These are phyloP conservation scores for Lagocephalus sceleratus DNA, from an alignment of 2,797 vertebrate species.

Conservation along the genomic window DNA sequence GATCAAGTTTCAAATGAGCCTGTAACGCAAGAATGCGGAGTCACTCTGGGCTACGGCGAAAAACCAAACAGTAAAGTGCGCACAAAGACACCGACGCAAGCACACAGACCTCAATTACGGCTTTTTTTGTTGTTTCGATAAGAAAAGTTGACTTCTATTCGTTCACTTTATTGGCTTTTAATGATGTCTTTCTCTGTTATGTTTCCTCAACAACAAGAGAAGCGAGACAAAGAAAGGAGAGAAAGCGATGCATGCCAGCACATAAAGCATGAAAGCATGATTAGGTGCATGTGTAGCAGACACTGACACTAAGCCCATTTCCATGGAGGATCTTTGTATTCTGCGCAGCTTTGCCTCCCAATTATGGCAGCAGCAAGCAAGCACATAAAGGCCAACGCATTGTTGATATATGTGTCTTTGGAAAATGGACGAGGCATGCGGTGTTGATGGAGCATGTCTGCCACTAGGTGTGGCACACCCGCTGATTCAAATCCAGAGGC, in stretches of 20 bases:
- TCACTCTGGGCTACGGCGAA: conserved; percentile 45
- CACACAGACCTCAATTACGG: conserved; percentile 4
- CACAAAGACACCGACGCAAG: not conserved
- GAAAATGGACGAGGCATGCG: conserved; percentile 3
- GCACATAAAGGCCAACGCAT: not conserved
- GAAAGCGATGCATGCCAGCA: conserved; percentile 5
- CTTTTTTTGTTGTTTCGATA: conserved; percentile 20
- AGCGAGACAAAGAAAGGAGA: conserved; percentile 1
- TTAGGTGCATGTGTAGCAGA: not conserved
- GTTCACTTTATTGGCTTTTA: conserved; percentile 33
- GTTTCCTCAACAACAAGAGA: conserved; percentile 11
- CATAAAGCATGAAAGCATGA: not conserved
- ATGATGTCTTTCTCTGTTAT: conserved; percentile 14
- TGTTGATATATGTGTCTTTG: conserved; percentile 8
- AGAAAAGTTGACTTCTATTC: conserved; percentile 22
- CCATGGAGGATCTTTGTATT: not conserved
- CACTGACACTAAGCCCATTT: not conserved
- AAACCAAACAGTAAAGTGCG: conserved; percentile 44
- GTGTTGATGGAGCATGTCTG: conserved; percentile 15
- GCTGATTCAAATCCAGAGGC: conserved; percentile 37
- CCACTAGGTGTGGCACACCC: conserved; percentile 23
- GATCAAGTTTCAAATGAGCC: conserved; percentile 60
- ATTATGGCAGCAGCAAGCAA: not conserved
- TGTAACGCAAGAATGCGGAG: conserved; percentile 57
- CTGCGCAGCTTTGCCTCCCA: conserved; percentile 1